A percentile compares a stretch with the other conserved stretches of the same genome.
phyloP scores from a whole-genome alignment of 2,797 vertebrate genomes.

The Moxostoma hubbsi region DNA sequence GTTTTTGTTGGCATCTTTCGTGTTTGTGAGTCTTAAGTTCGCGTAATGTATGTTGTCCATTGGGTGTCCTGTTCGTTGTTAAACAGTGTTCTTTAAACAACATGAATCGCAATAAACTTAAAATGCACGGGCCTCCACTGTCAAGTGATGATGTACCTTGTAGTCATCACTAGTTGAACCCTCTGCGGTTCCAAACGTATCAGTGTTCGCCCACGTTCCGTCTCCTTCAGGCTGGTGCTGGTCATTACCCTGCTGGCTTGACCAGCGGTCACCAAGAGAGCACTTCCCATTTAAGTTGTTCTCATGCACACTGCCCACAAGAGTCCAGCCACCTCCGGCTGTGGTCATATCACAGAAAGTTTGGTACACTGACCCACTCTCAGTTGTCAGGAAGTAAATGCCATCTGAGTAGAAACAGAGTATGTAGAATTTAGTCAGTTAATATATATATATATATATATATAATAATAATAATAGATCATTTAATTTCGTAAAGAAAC shows the following conservation, averaged over 20 bases:
- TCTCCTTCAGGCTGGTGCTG: constrained; percentile 54
- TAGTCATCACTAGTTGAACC: constrained; percentile 57
- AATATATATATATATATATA: no score
- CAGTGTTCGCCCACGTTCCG: constrained; percentile 52
- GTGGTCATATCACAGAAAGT: constrained; percentile 62
- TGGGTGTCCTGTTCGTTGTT: no score
- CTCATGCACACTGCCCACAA: constrained; percentile 75
- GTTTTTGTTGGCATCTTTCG: no score
- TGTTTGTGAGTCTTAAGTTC: no score
- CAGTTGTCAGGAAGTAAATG: constrained; percentile 54
- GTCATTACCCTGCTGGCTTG: constrained; percentile 70
- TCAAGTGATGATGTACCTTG: constrained; percentile 39
- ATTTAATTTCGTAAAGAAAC: no score
- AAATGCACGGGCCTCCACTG: no score
- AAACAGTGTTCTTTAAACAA: no score
- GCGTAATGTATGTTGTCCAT: no score
- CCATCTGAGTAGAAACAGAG: constrained; percentile 48
- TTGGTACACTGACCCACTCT: constrained; percentile 51
- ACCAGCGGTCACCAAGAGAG: constrained; percentile 65
- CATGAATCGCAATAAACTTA: no score
- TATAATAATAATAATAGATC: no score
- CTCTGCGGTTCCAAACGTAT: constrained; percentile 55
- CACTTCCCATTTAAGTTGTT: constrained; percentile 69
- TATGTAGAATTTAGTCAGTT: background rate
- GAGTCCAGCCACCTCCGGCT: background rate